These are phyloP conservation scores for Esox niger DNA, from an alignment of 2,113 vertebrate species.

Conservation along the genomic window DNA sequence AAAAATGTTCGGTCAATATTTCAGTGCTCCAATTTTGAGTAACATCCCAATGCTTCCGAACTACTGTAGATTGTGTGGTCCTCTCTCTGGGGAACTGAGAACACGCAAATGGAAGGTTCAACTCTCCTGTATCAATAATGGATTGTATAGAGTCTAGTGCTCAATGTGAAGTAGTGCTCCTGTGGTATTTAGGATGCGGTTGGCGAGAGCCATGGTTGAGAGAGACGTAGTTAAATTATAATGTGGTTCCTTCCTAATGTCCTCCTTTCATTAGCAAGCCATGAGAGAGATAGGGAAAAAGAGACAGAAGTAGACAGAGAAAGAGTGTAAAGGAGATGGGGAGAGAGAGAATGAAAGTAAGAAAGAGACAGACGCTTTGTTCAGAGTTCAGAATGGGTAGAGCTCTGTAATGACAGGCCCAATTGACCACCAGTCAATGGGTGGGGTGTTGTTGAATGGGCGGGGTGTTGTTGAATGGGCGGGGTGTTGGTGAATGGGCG, in stretches of 20 bases:
- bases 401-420: background rate
- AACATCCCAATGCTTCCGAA: background rate
- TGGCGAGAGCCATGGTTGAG: background rate
- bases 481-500: slow-evolving; percentile 4
- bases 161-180: slow-evolving; percentile 3
- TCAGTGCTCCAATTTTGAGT: slow-evolving; percentile 3
- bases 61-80: background rate
- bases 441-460: too few relatives aligned
- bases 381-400: background rate
- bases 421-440: slow-evolving; percentile 4
- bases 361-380: background rate
- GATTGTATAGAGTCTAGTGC: slow-evolving; percentile 10
- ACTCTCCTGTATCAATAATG: slow-evolving; percentile 27
- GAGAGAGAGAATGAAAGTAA: slow-evolving; percentile 24
- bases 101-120: slow-evolving; percentile 6
- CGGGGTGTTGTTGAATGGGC: too few relatives aligned
- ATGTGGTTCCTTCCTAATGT: background rate
- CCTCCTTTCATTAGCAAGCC: slow-evolving; percentile 7
- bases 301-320: background rate
- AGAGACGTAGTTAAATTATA: slow-evolving; percentile 14
- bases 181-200: slow-evolving; percentile 14
- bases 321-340: slow-evolving; percentile 28
- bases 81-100: background rate
- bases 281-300: background rate
- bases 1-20: slow-evolving; percentile 6